phyloP scores from a whole-genome alignment of 2,888 invertebrate genomes.

The Hoplodrina blanda region DNA sequence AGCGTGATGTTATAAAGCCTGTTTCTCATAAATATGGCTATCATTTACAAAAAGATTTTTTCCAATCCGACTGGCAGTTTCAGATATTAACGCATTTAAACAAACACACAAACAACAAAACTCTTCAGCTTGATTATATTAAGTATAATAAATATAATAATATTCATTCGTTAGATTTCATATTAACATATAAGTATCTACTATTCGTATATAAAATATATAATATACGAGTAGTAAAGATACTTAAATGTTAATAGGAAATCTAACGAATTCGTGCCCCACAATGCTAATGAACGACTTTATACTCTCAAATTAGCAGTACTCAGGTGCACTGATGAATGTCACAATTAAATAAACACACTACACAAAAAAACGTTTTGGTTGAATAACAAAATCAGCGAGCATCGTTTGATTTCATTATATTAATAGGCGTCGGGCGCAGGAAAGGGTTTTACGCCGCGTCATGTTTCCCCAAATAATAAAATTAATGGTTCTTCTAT shows the following conservation, averaged over 20 bases:
- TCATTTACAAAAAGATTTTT: too few species aligned
- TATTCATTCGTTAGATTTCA: too few species aligned
- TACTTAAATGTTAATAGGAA: background rate
- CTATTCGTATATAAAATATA: too few species aligned
- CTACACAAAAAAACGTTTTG: slow-evolving; percentile 49
- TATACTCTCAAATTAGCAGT: slow-evolving; percentile 21
- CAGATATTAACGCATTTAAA: too few species aligned
- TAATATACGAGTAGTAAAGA: too few species aligned
- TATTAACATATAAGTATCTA: too few species aligned
- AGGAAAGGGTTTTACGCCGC: slow-evolving; percentile 75
- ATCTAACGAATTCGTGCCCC: background rate
- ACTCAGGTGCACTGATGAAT: slow-evolving; percentile 36
- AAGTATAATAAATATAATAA: too few species aligned
- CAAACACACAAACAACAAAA: too few species aligned
- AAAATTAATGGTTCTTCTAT: slow-evolving; percentile 81
- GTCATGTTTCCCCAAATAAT: slow-evolving; percentile 82
- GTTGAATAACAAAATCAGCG: slow-evolving; percentile 68
- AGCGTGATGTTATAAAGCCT: too few species aligned
- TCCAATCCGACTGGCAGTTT: too few species aligned
- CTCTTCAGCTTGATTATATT: too few species aligned
- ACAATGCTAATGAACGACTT: slow-evolving; percentile 23
- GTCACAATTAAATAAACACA: slow-evolving; percentile 48
- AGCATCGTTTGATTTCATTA: slow-evolving; percentile 80
- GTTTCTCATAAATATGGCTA: too few species aligned
- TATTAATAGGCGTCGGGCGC: slow-evolving; percentile 70